Evolutionary conservation across 2,888 invertebrate genomes (phyloP), one percentile per base, ranked within the genome.

Genomic region (Drosophila paranaensis): DNA sequence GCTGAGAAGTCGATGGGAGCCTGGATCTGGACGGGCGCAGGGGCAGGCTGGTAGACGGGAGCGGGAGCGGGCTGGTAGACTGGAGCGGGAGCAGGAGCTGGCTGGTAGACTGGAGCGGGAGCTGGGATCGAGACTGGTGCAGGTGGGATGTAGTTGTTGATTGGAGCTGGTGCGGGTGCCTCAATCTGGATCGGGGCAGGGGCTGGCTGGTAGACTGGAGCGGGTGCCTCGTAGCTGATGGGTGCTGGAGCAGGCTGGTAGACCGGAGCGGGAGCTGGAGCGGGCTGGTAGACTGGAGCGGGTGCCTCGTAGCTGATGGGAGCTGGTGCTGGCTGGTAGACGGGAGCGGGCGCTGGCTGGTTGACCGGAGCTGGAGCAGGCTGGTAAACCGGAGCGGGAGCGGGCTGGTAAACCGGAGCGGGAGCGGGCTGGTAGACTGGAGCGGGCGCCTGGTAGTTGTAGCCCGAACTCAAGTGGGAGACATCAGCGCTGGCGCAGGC

Each of bases 401-500:
- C 74, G 2, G 54, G 65, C 16, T 74, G 48, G 48, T 61, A 56
- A 4, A 73, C 63, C 0, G 71, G 71, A 8, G 71, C 72, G 0
- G 72, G 62, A 0, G 73, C 75, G 3, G 71, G 56, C 30, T 73
- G 79, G 64, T 79, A 66, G 20, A 73, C 68, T 2, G 85, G 54
- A 3, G 39, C 54, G 11, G 54, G 82, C 0, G 81, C 77, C 37
- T 77, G 71, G 27, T 90, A 80, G 66, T 90, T 79, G 45, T 90
- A 90, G 6, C 81, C 82, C 61, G 80, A 79, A 10, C 25, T 57
- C 76, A 79, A 63, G 16, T 90, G 90, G 43, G 91, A 83, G 20
- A 90, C 91, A 84, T 91, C 90, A 39, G 89, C 90, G 58, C 79
- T 80, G 72, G 82, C 86, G 55, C 68, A 82, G 51, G 82, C 89